Evolutionary conservation across 2,888 invertebrate species (phyloP), one percentile per base, ranked within the genome.

Genomic region (Ennomos quercinarius): DNA sequence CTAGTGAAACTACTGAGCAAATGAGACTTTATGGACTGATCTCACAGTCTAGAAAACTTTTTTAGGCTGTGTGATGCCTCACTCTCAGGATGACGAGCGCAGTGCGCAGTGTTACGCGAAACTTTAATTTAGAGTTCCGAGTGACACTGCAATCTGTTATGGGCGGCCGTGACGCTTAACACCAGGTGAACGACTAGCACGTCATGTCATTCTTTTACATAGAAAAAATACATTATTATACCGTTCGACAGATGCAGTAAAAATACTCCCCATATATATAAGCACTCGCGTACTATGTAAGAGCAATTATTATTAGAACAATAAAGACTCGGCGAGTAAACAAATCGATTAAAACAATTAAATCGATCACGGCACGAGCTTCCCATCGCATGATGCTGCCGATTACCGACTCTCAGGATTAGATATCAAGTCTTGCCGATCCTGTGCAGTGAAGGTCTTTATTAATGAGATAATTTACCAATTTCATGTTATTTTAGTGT

Each of bases 361-460:
- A 51, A 55, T 50, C 61, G 63, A 67, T 68, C 67, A 68, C 66
- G 67, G 55, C 62, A 65, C 63, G 58, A 63, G 67, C 62, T 70
- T 66, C 66, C 61, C 68, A 67, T 66, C 71, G 72, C 67, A 69
- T 73, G 72, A 69, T 66, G 65, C 66, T 47, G 46, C 38, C 67
- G 63, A 64, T 73, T 72, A 71, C 45, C 60, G 45, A 61, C 45
- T 46, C 60, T 56, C 50, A 50, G 59, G 57, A 62, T 54, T 56
- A 58, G 56, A 61, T 58, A 58, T 60, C 61, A n/a, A 38, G 52
- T 27, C 46, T 27, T 13, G 9, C 51, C 27, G 40, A 27, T 38
- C 34, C 17, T 46, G 36, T 35, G 8, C 12, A 39, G 10, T 4
- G 46, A 51, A 60, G 60, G 55, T 46, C 55, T 10, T 38, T n/a